Evolutionary conservation across 2,888 invertebrate species (phyloP).

Genomic region (Actias luna): DNA sequence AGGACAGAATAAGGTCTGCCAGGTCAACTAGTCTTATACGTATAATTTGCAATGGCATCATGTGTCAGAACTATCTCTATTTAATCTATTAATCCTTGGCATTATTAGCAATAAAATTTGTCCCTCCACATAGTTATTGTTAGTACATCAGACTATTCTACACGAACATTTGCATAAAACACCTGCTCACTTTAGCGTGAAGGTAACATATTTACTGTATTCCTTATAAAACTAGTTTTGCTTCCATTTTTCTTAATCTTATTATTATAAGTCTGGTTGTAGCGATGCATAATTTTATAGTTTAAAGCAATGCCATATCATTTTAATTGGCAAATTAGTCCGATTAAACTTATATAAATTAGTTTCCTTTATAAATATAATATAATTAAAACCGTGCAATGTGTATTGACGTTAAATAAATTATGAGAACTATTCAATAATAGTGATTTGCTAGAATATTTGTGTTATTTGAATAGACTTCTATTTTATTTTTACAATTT

Average conservation of each 20-base stretch:
- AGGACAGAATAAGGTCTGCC: too few relatives aligned
- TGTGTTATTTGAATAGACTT: not conserved
- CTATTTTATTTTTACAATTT: too few relatives aligned
- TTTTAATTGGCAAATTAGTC: not conserved
- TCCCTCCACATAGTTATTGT: constrained; percentile 19
- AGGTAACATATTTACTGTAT: constrained; percentile 8
- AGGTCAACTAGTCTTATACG: too few relatives aligned
- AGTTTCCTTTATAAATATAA: too few relatives aligned
- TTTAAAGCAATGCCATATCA: not conserved
- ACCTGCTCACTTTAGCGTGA: constrained; percentile 17
- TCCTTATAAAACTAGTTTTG: constrained; percentile 23
- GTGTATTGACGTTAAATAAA: not conserved
- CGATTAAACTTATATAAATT: too few relatives aligned
- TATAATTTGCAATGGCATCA: too few relatives aligned
- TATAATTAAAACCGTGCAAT: too few relatives aligned
- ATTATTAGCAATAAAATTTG: constrained; percentile 29
- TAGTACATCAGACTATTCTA: constrained; percentile 18
- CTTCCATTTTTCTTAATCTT: constrained; percentile 18
- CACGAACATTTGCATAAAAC: constrained; percentile 26
- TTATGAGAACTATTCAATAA: not conserved
- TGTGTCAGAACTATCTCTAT: not conserved
- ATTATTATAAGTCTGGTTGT: not conserved
- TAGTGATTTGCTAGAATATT: not conserved
- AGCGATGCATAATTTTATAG: constrained; percentile 12
- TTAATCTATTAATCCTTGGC: constrained; percentile 11